Evolutionary conservation across 2,888 invertebrate genomes (phyloP).

Genomic region (Pelosia muscerda): DNA sequence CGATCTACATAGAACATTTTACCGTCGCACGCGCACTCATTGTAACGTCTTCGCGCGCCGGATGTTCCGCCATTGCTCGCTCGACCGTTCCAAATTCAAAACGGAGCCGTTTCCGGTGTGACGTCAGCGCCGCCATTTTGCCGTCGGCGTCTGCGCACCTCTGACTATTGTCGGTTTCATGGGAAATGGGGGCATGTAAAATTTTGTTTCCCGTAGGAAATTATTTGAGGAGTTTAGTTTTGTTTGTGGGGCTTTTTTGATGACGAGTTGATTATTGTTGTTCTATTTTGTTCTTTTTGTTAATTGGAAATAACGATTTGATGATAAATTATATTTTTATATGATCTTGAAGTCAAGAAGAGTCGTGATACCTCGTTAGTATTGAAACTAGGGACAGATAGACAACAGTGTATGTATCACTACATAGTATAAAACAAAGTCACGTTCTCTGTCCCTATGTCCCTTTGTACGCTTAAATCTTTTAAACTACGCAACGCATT

Average conservation of each 20-base stretch:
- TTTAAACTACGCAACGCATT: too few relatives aligned
- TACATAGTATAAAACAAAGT: too few relatives aligned
- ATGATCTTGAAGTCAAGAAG: not conserved
- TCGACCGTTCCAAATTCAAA: slow-evolving; percentile 87
- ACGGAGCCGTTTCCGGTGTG: slow-evolving; percentile 86
- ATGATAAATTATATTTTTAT: not conserved
- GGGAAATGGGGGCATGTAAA: slow-evolving; percentile 81
- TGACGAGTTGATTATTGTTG: not conserved
- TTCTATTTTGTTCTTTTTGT: not conserved
- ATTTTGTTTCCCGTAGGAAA: slow-evolving; percentile 79
- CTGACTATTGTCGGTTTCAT: slow-evolving; percentile 63
- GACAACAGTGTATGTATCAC: too few relatives aligned
- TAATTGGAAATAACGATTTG: not conserved
- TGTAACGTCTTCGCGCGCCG: slow-evolving; percentile 84
- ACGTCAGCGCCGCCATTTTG: slow-evolving; percentile 82
- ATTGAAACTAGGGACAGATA: too few relatives aligned
- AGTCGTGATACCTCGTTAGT: too few relatives aligned
- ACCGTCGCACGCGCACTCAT: slow-evolving; percentile 75
- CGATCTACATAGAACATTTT: slow-evolving; percentile 58
- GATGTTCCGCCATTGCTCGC: slow-evolving; percentile 86
- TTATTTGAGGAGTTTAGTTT: slow-evolving; percentile 53
- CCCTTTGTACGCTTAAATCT: too few relatives aligned
- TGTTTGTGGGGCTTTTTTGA: slow-evolving; percentile 33
- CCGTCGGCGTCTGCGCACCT: slow-evolving; percentile 73
- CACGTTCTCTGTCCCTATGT: too few relatives aligned